These are phyloP conservation scores for Andrena hattorfiana DNA, from an alignment of 2,888 invertebrate genomes.

Conservation along the genomic window DNA sequence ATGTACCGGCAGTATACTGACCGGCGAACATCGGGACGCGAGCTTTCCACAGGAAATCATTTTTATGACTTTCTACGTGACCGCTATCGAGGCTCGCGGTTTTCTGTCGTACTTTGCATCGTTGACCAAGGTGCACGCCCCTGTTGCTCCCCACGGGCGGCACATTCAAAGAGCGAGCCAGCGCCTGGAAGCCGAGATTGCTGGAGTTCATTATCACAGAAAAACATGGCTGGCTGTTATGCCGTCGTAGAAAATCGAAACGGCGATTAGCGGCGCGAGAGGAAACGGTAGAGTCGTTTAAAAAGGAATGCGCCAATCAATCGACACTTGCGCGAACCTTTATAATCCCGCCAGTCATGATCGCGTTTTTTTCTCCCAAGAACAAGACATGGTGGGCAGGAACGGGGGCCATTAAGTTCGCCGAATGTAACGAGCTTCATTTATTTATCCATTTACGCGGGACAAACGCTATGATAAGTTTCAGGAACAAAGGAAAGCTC, in stretches of 20 bases:
- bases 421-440: neutral
- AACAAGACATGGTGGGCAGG: constrained; percentile 13
- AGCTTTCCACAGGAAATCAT: neutral
- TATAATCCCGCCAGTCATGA: constrained; percentile 27
- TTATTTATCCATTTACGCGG: too few species aligned
- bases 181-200: constrained; percentile 59
- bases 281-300: constrained; percentile 53
- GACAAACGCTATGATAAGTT: too few species aligned
- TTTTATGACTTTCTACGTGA: constrained; percentile 1
- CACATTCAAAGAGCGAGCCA: constrained; percentile 72
- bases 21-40: neutral
- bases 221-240: constrained; percentile 61
- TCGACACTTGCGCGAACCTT: constrained; percentile 56
- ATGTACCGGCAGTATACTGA: constrained; percentile 3
- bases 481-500: too few species aligned
- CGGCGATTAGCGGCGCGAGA: constrained; percentile 57
- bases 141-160: constrained; percentile 69
- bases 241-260: constrained; percentile 60
- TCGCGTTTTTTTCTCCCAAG: constrained; percentile 25
- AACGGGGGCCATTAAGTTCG: constrained; percentile 26
- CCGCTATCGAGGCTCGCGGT: constrained; percentile 14
- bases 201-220: constrained; percentile 75
- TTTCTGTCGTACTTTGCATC: constrained; percentile 62
- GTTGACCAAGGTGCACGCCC: constrained; percentile 66
- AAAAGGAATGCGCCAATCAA: constrained; percentile 63